Base-by-base conservation (phyloP, 2,888 invertebrate species). In the Euspilapteryx auroguttella region DNA sequence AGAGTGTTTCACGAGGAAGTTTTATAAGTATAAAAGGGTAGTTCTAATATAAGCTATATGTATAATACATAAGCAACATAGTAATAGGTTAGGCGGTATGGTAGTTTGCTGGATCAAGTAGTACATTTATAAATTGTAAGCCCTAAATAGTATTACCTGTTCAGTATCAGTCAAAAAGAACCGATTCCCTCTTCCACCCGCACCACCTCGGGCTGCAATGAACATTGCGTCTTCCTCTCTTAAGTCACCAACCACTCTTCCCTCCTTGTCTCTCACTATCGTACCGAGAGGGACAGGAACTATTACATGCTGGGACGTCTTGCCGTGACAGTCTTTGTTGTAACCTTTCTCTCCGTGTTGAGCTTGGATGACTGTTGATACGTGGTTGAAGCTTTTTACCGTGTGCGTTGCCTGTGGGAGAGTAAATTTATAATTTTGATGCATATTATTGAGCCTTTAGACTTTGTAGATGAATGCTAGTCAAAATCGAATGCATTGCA, bases 181-280 rank as follows among this genome's bases (percentile, higher is more conserved):
- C 35, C 84, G 81, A 68, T 99, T 99, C 1, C 99, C 99, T 49
- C 89, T 86, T 0, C 99, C 99, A 1, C 99, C 99, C 1, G 91
- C 85, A 3, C 99, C 99, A 0, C 99, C 99, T 35, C 95, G 73
- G 8, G 98, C 95, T 6, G 90, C 96, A 10, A 99, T 79, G 61
- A 93, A 98, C 81, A 92, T 86, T 27, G 87, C 69, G 3, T 86
- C 87, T 20, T 68, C 66, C 0, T 33, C 21, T 11, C 37, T 43
- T 3, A 75, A 40, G 36, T 71, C 71, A 0, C 59, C 71, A 2
- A 68, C 40, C 21, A 66, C 58, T 0, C 31, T 32, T 0, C 65
- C 65, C 0, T 20, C 7, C 0, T 21, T 13, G 10, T 62, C 51
- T n/a, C n/a, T n/a, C n/a, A n/a, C n/a, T n/a, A 90, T 69, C 1